Conservation (phyloP, 2,888 invertebrate genomes). For the Cheilosia variabilis region DNA sequence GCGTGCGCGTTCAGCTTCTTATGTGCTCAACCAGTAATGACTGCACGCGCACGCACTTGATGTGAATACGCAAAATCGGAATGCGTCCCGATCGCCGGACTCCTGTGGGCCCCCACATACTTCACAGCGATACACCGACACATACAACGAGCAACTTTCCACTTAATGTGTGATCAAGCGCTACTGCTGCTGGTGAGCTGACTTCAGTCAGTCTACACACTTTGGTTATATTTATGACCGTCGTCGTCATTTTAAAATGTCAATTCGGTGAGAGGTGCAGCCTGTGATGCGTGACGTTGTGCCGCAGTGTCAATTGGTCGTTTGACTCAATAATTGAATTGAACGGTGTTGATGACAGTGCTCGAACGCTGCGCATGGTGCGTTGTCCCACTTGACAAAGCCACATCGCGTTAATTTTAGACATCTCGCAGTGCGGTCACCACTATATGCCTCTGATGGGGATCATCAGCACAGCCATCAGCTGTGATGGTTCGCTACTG, state of each 20-base stretch:
- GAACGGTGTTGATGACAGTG: constrained; percentile 35
- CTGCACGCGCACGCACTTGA: constrained; percentile 57
- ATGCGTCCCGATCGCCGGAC: constrained; percentile 33
- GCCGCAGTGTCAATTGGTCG: constrained; percentile 61
- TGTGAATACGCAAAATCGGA: constrained; percentile 53
- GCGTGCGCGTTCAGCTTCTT: constrained; percentile 3
- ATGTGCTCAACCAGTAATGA: constrained; percentile 7
- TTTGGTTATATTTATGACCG: constrained; percentile 60
- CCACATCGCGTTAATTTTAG: constrained; percentile 47
- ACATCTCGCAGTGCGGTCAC: background rate
- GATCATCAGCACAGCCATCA: background rate
- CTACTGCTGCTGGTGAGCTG: constrained; percentile 3
- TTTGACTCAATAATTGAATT: constrained; percentile 71
- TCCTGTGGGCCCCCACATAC: background rate
- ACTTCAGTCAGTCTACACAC: constrained; percentile 42
- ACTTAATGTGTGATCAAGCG: constrained; percentile 46
- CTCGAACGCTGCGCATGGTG: background rate
- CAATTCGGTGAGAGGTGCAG: constrained; percentile 52
- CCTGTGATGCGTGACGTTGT: constrained; percentile 40
- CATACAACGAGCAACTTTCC: constrained; percentile 40
- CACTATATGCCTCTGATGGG: background rate
- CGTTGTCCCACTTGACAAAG: constrained; percentile 47
- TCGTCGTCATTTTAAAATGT: constrained; percentile 27
- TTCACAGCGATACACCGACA: background rate
- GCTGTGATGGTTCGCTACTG: constrained; percentile 13